A percentile compares a stretch with the other conserved stretches of the same genome.
These are phyloP conservation scores for Lithophane ornitopus DNA, from an alignment of 2,888 invertebrate species.

Conservation along the genomic window DNA sequence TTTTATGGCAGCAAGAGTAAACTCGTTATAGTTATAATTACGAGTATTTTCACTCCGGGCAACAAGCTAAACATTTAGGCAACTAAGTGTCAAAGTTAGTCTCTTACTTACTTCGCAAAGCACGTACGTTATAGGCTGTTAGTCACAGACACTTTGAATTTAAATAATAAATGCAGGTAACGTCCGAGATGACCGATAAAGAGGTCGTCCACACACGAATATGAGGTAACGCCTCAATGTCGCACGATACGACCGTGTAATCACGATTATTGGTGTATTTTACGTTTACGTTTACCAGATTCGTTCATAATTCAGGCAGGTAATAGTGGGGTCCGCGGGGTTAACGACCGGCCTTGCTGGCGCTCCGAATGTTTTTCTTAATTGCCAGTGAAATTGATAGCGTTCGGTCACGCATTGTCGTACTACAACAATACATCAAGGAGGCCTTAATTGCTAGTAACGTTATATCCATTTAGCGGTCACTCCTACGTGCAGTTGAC, in stretches of 20 bases:
- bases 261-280: slow-evolving; percentile 45
- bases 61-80: slow-evolving; percentile 50
- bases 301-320: slow-evolving; percentile 68
- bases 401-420: slow-evolving; percentile 80
- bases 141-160: slow-evolving; percentile 82
- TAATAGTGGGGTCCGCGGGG: slow-evolving; percentile 75
- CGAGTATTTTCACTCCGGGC: slow-evolving; percentile 25
- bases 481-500: slow-evolving; percentile 72
- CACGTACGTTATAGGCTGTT: slow-evolving; percentile 76
- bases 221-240: slow-evolving; percentile 81
- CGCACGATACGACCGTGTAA: slow-evolving; percentile 56
- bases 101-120: slow-evolving; percentile 63
- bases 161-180: slow-evolving; percentile 85
- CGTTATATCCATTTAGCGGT: slow-evolving; percentile 70
- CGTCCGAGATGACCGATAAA: slow-evolving; percentile 88
- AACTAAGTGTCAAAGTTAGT: slow-evolving; percentile 68
- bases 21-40: slow-evolving; percentile 34
- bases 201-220: slow-evolving; percentile 80
- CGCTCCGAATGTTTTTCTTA: slow-evolving; percentile 79
- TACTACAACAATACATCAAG: slow-evolving; percentile 62
- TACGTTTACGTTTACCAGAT: slow-evolving; percentile 57
- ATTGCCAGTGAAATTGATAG: slow-evolving; percentile 82
- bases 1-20: slow-evolving; percentile 29
- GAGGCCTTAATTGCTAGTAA: slow-evolving; percentile 65
- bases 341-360: slow-evolving; percentile 84